phyloP scores from a whole-genome alignment of 1,140 invertebrate species.

The Cardiocondyla obscurior region DNA sequence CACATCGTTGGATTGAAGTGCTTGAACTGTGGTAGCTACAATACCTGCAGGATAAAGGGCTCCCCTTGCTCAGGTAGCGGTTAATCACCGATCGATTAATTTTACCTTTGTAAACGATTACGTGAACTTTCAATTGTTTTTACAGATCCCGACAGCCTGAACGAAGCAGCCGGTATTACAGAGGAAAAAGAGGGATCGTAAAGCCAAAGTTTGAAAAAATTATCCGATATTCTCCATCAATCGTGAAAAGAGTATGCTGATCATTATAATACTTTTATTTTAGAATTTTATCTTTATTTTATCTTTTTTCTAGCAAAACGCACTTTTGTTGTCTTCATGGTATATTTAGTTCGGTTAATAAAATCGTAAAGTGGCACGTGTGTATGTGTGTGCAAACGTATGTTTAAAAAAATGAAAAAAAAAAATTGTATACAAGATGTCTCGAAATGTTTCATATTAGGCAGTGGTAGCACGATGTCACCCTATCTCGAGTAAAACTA shows the following conservation, averaged over 20 bases:
- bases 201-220: slow-evolving; percentile 64
- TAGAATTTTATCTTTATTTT: slow-evolving; percentile 30
- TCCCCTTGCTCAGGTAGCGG: slow-evolving; percentile 81
- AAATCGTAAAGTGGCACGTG: neutral
- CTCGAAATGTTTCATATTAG: neutral
- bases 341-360: slow-evolving; percentile 1
- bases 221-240: slow-evolving; percentile 9
- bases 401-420: neutral
- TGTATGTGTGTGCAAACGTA: neutral
- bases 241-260: slow-evolving; percentile 5
- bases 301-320: slow-evolving; percentile 37
- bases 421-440: neutral
- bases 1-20: slow-evolving; percentile 94
- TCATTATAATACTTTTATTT: slow-evolving; percentile 18
- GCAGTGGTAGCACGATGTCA: slow-evolving; percentile 3
- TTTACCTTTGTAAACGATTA: neutral
- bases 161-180: slow-evolving; percentile 71
- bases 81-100: neutral
- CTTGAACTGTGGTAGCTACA: slow-evolving; percentile 92
- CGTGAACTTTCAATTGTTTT: neutral
- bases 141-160: slow-evolving; percentile 73
- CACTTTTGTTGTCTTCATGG: slow-evolving; percentile 12
- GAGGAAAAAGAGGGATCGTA: slow-evolving; percentile 70
- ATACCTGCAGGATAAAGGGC: slow-evolving; percentile 90
- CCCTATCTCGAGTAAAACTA: neutral